Evolutionary conservation across 1,140 invertebrate genomes (phyloP), one percentile per base, ranked within the genome.

Genomic region (Drosophila kanapiae): DNA sequence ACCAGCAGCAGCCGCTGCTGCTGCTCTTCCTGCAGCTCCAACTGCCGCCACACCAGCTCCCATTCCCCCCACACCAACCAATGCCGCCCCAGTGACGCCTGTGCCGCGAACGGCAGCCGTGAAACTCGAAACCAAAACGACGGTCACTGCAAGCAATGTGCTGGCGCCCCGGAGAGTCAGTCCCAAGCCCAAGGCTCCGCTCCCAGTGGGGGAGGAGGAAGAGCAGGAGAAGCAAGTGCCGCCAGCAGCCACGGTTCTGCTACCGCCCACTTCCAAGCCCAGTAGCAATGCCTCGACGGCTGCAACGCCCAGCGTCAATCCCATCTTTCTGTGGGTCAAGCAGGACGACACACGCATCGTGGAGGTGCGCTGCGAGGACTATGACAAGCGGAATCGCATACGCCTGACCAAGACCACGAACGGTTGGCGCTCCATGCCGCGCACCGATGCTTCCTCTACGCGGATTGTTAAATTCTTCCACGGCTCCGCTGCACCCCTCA

Each of bases 291-390:
- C 16, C 0, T 4, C 51, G 1, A 6, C 31, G 8, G 51, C 9
- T 1, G 33, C 71, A 27, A 82, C 70, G 68, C 87, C 95, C 47
- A 95, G 95, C 77, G 95, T 96, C 8, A 96, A 96, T 91, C 96
- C 96, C 54, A 96, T 97, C 62, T 97, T 97, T 92, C 94, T 97
- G 60, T 97, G 96, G 96, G 96, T 96, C 43, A 95, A 96, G 80
- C 96, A 96, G 91, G 94, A 95, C 72, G 95, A 96, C 86, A 96
- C 96, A 61, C 94, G 94, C 86, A 96, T 97, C 82, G 95, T 97
- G 84, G 96, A 97, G 92, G 96, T 97, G 74, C 95, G 95, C 90
- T 97, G 96, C 93, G 96, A 97, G 93, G 96, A 97, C 91, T 97
- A 97, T 94, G 96, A 97, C 93, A 95, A 96, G 85, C 94, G 96